Evolutionary conservation across 64 coral and sea anemone species (phyloP), one percentile per base, ranked within the genome.

Genomic region (Porites australiensis): DNA sequence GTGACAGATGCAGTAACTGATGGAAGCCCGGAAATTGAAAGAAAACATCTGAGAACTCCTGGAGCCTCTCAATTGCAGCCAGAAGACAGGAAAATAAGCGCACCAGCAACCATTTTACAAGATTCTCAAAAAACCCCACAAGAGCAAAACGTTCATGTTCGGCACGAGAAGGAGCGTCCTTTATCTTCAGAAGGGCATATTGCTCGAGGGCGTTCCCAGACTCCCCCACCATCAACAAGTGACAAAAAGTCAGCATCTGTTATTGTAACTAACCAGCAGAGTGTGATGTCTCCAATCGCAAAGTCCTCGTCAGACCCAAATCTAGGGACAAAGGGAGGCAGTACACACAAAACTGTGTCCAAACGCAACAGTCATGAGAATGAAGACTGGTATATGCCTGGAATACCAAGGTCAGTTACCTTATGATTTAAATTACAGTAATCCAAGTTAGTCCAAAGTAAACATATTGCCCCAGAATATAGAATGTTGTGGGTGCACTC

Each of bases 321-420:
- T 84, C 19, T 74, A 20, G 13, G 59, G 53, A 52, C 15, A 47
- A 21, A 8, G 21, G 44, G 13, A 21, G 52, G 15, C 23, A 88
- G 13, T 59, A 63, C 57, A 22, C 51, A 75, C 12, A 70, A 75
- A 14, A 2, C 69, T 46, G 70, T 75, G 8, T 77, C 68, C 11
- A 88, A 64, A 58, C 50, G 27, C 16, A 75, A 75, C 12, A 91
- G 81, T 19, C 82, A 91, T 69, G 71, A 95, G 71, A 82, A 95
- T 62, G 93, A 95, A 70, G 72, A 86, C 52, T 95, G 93, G 93
- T 95, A 95, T 72, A 82, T 95, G 15, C 70, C 93, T 72, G 88
- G 73, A 50, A 90, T 95, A 50, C 81, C 93, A 87, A 95, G 93
- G 93, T 95, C 53, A 8, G 88, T 70, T 10, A 55, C 4, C 9